phyloP scores from a whole-genome alignment of 2,797 vertebrate species.

The Lutjanus argentimaculatus region DNA sequence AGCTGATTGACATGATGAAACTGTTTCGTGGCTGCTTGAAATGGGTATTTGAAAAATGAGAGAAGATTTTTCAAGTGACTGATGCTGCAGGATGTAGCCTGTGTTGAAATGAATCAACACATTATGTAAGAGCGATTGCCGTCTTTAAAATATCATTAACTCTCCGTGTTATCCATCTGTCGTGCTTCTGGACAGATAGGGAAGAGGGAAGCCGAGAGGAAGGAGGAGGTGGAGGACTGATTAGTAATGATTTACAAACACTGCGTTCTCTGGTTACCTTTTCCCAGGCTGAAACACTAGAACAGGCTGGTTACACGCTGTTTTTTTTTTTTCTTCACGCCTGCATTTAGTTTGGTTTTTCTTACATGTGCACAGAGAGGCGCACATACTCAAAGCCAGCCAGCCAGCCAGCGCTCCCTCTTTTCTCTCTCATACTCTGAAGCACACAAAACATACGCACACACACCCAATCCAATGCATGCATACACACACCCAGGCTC shows the following conservation, averaged over 20 bases:
- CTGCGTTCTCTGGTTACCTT: constrained; percentile 73
- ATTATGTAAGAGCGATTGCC: constrained; percentile 73
- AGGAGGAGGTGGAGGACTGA: constrained; percentile 55
- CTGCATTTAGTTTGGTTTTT: constrained; percentile 68
- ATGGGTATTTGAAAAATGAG: constrained; percentile 51
- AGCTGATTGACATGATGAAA: constrained; percentile 55
- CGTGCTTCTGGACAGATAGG: constrained; percentile 63
- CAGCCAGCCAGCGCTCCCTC: constrained; percentile 40
- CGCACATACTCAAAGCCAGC: constrained; percentile 30
- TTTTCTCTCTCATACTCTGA: constrained; percentile 26
- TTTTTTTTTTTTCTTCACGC: constrained; percentile 24
- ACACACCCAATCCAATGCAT: constrained; percentile 50
- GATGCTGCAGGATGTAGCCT: constrained; percentile 65
- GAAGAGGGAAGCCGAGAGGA: constrained; percentile 33
- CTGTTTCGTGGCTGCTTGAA: constrained; percentile 52
- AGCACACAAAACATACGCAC: constrained; percentile 31
- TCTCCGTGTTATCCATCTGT: constrained; percentile 73
- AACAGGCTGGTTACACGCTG: constrained; percentile 50
- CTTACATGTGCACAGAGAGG: constrained; percentile 43
- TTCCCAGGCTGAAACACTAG: constrained; percentile 75
- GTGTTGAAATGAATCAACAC: constrained; percentile 66
- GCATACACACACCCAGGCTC: constrained; percentile 72
- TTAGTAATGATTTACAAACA: constrained; percentile 80
- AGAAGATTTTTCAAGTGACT: constrained; percentile 52
- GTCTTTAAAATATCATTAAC: constrained; percentile 80